A percentile compares a stretch with the other conserved stretches of the same genome.
phyloP scores from a whole-genome alignment of 2,888 invertebrate genomes.

The Rugalucina vietnamica region DNA sequence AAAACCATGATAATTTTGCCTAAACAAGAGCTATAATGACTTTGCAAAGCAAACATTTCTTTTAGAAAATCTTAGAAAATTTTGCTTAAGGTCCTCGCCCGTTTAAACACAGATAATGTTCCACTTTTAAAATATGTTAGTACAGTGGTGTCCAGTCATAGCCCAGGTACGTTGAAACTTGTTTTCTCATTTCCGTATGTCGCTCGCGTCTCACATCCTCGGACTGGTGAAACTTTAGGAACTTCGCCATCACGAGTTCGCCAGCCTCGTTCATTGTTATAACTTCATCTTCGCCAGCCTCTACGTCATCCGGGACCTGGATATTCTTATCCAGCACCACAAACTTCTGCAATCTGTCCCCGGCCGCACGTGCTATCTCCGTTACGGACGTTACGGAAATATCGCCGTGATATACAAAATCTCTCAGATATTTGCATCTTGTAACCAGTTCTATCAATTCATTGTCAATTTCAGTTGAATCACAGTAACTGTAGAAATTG shows the following conservation, averaged over 20 bases:
- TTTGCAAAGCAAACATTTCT: no score
- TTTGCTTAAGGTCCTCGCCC: no score
- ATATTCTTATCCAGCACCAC: slow-evolving; percentile 66
- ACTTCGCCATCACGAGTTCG: slow-evolving; percentile 54
- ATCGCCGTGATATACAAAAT: slow-evolving; percentile 70
- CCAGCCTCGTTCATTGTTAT: slow-evolving; percentile 64
- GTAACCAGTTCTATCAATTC: slow-evolving; percentile 62
- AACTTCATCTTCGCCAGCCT: slow-evolving; percentile 70
- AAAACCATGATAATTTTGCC: no score
- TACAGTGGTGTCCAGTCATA: slow-evolving; percentile 48
- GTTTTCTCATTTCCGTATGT: slow-evolving; percentile 22
- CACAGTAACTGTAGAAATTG: slow-evolving; percentile 68
- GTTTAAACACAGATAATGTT: no score
- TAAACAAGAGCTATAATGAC: no score
- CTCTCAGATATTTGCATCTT: slow-evolving; percentile 61
- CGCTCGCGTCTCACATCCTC: slow-evolving; percentile 43
- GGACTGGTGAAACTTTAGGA: slow-evolving; percentile 56
- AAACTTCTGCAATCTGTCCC: slow-evolving; percentile 64
- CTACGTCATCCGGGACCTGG: slow-evolving; percentile 47
- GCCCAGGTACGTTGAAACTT: slow-evolving; percentile 45
- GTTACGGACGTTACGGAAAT: slow-evolving; percentile 63
- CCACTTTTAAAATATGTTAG: no score
- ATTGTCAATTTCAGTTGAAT: slow-evolving; percentile 64
- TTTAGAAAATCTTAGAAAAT: no score
- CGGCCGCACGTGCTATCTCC: slow-evolving; percentile 61